A percentile compares a stretch with the other conserved stretches of the same genome.
phyloP scores from a whole-genome alignment of 1,140 invertebrate genomes.

The Ylistrum balloti region DNA sequence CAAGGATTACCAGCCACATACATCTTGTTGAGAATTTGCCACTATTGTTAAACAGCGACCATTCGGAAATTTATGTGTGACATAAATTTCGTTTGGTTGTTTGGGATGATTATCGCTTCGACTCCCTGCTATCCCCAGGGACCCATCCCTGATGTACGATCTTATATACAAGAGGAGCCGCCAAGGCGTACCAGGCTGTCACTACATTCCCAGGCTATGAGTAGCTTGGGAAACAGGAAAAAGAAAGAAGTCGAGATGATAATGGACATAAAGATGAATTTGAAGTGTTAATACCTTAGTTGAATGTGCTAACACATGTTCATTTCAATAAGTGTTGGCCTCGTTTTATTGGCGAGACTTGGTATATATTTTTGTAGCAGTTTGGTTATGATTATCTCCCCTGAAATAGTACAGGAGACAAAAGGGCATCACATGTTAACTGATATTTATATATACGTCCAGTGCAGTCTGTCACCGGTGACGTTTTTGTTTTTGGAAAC shows the following conservation, averaged over 20 bases:
- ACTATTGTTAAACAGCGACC: neutral
- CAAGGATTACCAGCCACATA: neutral
- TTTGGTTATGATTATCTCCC: too few relatives aligned
- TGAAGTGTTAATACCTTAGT: constrained; percentile 9
- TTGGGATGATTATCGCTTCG: constrained; percentile 2
- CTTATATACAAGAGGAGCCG: neutral
- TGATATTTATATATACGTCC: too few relatives aligned
- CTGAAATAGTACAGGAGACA: too few relatives aligned
- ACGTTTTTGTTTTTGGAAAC: too few relatives aligned
- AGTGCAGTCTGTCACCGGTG: too few relatives aligned
- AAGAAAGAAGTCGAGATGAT: neutral
- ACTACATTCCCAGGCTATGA: neutral
- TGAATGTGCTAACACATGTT: neutral
- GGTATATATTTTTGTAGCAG: too few relatives aligned
- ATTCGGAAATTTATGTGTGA: constrained; percentile 4
- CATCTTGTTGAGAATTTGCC: constrained; percentile 27
- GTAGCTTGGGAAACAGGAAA: neutral
- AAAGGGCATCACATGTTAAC: too few relatives aligned
- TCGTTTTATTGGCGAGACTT: neutral
- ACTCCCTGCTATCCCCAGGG: constrained; percentile 29
- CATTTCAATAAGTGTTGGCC: neutral
- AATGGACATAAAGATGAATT: neutral
- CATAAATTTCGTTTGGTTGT: constrained; percentile 20
- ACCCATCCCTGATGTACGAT: constrained; percentile 21
- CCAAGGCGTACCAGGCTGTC: neutral